Percentiles rank a stretch among this genome's conserved stretches.
These are phyloP conservation scores for Troides helena DNA, from an alignment of 2,888 invertebrate species.

Conservation along the genomic window DNA sequence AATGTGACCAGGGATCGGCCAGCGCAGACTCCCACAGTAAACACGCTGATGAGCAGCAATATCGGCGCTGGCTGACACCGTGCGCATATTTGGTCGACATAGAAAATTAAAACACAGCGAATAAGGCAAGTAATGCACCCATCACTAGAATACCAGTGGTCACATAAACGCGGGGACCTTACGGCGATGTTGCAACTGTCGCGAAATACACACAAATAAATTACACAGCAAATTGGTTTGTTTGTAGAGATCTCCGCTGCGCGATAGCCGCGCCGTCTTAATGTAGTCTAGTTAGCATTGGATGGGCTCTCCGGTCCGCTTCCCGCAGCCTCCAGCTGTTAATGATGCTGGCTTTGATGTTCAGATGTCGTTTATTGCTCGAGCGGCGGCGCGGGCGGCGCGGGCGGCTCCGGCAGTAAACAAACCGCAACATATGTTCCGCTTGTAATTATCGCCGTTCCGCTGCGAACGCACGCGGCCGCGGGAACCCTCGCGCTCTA, in stretches of 20 bases:
- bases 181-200: slow-evolving; percentile 37
- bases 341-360: slow-evolving; percentile 26
- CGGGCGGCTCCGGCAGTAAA: slow-evolving; percentile 5
- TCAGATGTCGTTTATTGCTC: slow-evolving; percentile 18
- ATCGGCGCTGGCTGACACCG: slow-evolving; percentile 9
- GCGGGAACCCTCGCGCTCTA: not conserved
- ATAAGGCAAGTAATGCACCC: slow-evolving; percentile 23
- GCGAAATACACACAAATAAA: slow-evolving; percentile 46
- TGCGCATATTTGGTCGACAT: slow-evolving; percentile 19
- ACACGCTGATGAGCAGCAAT: slow-evolving; percentile 20
- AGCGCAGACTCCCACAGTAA: slow-evolving; percentile 26
- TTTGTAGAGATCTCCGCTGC: slow-evolving; percentile 52
- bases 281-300: slow-evolving; percentile 53
- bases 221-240: slow-evolving; percentile 58
- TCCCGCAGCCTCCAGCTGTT: slow-evolving; percentile 15
- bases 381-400: slow-evolving; percentile 9
- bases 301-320: slow-evolving; percentile 34
- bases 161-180: slow-evolving; percentile 52
- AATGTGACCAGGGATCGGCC: slow-evolving; percentile 1
- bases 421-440: slow-evolving; percentile 23
- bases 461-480: not conserved
- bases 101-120: slow-evolving; percentile 22
- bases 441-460: slow-evolving; percentile 18
- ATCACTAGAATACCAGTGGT: slow-evolving; percentile 34
- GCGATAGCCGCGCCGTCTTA: slow-evolving; percentile 46